A percentile compares a stretch with the other conserved stretches of the same genome.
phyloP scores from a whole-genome alignment of 2,113 vertebrate genomes.

The Microtus montanus region DNA sequence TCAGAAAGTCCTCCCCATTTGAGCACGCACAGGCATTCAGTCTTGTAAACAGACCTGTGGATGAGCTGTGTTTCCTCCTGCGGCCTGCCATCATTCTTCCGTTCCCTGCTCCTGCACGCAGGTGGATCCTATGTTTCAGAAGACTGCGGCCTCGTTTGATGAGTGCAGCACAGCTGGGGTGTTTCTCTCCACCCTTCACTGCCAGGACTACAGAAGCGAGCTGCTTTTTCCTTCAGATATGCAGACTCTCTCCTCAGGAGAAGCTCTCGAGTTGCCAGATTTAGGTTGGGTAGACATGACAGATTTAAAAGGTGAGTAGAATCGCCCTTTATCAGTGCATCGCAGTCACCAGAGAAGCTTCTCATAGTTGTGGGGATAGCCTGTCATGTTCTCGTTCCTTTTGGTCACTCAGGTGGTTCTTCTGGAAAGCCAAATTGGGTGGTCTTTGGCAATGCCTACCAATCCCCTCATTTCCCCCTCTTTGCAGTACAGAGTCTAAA shows the following conservation, averaged over 20 bases:
- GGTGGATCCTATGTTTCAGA: slow-evolving; percentile 92
- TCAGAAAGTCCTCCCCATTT: not conserved
- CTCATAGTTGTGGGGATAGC: rapidly evolving
- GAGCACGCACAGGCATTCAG: not conserved
- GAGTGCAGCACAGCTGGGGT: slow-evolving; percentile 92
- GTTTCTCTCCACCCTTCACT: slow-evolving; percentile 90
- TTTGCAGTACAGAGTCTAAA: not conserved
- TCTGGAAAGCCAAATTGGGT: not conserved
- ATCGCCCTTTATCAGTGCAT: not conserved
- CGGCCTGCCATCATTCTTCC: rapidly evolving
- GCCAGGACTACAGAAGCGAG: slow-evolving; percentile 87
- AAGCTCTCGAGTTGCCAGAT: slow-evolving; percentile 77
- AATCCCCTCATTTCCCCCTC: not conserved
- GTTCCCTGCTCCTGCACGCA: not conserved
- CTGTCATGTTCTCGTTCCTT: not conserved
- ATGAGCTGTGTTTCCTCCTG: not conserved
- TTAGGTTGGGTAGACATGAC: slow-evolving; percentile 70
- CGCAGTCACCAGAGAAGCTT: not conserved
- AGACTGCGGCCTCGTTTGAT: slow-evolving; percentile 91
- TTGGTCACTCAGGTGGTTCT: not conserved
- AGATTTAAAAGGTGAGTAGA: slow-evolving; percentile 79
- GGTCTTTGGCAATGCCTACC: not conserved
- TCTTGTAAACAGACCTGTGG: rapidly evolving
- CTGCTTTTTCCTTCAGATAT: slow-evolving; percentile 89
- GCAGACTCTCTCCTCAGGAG: slow-evolving; percentile 86